A percentile compares a stretch with the other conserved stretches of the same genome.
Evolutionary conservation across 2,797 vertebrate genomes (phyloP).

Genomic region (Tapera naevia): DNA sequence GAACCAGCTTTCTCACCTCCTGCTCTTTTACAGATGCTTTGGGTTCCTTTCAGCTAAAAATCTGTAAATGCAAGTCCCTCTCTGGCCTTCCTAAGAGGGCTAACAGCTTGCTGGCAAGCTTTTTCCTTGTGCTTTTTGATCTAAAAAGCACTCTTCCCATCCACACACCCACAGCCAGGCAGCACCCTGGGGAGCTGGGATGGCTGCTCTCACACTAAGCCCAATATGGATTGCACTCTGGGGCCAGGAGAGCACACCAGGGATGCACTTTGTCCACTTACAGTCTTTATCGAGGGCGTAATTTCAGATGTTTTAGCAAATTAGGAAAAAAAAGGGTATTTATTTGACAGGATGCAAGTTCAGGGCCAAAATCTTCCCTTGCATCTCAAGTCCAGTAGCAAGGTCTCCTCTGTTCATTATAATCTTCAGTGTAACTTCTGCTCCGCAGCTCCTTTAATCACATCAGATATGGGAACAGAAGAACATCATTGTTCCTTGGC

Average conservation of each 20-base stretch:
- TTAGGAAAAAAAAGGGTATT: not conserved
- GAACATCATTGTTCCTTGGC: constrained; percentile 62
- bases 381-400: not conserved
- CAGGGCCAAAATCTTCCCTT: not conserved
- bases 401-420: constrained; percentile 44
- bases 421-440: constrained; percentile 59
- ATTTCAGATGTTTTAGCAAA: not conserved
- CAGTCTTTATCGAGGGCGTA: not conserved
- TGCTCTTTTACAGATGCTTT: not conserved
- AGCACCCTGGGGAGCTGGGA: not conserved
- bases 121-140: not conserved
- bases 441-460: constrained; percentile 64
- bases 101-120: not conserved
- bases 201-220: not conserved
- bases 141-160: not conserved
- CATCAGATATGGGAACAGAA: constrained; percentile 69
- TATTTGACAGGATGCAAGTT: not conserved
- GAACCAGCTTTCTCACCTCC: not conserved
- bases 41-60: not conserved
- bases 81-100: not conserved
- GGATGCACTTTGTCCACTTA: not conserved
- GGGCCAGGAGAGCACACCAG: not conserved
- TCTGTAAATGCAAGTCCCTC: not conserved
- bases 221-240: fast-evolving
- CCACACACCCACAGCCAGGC: fast-evolving